Evolutionary conservation across 2,113 vertebrate genomes (phyloP).

Genomic region (Theristicus caerulescens): DNA sequence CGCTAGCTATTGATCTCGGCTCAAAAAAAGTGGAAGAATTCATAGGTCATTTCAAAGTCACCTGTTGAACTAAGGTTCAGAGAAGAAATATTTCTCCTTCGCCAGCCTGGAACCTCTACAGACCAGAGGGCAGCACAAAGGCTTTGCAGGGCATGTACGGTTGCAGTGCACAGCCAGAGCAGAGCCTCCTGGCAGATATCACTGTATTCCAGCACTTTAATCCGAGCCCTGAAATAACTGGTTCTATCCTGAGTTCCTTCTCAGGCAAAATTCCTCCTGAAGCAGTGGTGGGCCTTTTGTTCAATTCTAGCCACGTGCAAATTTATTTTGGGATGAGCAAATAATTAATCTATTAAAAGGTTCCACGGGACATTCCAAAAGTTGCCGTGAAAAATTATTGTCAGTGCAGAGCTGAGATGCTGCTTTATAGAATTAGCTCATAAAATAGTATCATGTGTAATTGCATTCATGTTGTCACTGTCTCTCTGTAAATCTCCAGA

Average conservation of each 20-base stretch:
- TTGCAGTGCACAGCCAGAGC: fast-evolving
- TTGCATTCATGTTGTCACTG: slow-evolving; percentile 54
- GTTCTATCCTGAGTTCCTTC: neutral
- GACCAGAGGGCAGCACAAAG: neutral
- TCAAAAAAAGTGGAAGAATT: neutral
- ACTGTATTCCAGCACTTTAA: neutral
- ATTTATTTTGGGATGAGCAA: slow-evolving; percentile 56
- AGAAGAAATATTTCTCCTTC: neutral
- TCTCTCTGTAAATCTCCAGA: slow-evolving; percentile 54
- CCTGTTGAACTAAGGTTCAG: slow-evolving; percentile 26
- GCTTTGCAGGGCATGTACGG: fast-evolving
- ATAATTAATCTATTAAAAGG: slow-evolving; percentile 62
- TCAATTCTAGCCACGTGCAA: neutral
- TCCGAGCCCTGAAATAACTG: neutral
- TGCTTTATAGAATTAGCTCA: slow-evolving; percentile 57
- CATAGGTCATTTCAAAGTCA: slow-evolving; percentile 40
- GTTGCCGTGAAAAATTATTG: slow-evolving; percentile 36
- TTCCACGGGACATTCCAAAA: slow-evolving; percentile 46
- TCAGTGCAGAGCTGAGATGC: slow-evolving; percentile 41
- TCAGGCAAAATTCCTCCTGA: neutral
- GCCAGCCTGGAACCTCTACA: neutral
- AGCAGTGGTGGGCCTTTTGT: neutral
- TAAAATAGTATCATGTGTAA: slow-evolving; percentile 53
- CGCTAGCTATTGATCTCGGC: neutral
- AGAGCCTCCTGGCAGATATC: neutral